phyloP scores from a whole-genome alignment of 53 echinoderm and acorn worm species.

The Temnopleurus reevesii region DNA sequence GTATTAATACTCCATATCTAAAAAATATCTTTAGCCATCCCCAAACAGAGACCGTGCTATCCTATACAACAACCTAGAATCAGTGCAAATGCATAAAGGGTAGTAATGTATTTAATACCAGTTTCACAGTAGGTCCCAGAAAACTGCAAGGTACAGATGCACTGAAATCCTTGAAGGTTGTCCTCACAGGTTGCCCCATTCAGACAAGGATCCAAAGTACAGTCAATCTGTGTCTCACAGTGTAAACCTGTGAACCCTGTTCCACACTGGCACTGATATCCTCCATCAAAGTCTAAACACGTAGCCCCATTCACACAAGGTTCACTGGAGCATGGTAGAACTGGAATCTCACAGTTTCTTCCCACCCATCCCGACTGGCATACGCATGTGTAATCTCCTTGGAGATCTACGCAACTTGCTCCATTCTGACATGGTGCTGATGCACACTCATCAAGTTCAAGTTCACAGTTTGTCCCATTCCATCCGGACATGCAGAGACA shows the following conservation, averaged over 20 bases:
- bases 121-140: no score
- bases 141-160: slow-evolving; percentile 50
- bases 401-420: slow-evolving; percentile 24
- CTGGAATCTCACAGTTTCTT: slow-evolving; percentile 36
- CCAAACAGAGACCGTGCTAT: no score
- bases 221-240: slow-evolving; percentile 39
- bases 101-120: no score
- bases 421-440: slow-evolving; percentile 31
- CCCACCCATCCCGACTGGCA: slow-evolving; percentile 6
- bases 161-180: slow-evolving; percentile 41
- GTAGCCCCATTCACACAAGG: slow-evolving; percentile 55
- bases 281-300: slow-evolving; percentile 30
- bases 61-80: no score
- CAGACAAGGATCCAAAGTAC: slow-evolving; percentile 69
- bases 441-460: slow-evolving; percentile 36
- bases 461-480: slow-evolving; percentile 62
- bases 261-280: slow-evolving; percentile 60
- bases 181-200: slow-evolving; percentile 76
- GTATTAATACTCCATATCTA: no score
- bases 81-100: no score
- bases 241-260: slow-evolving; percentile 69
- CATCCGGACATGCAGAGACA: slow-evolving; percentile 54
- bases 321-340: slow-evolving; percentile 35
- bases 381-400: neutral
- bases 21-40: no score